These are phyloP conservation scores for Pseudopodoces humilis DNA, from an alignment of 2,113 vertebrate genomes.

Conservation along the genomic window DNA sequence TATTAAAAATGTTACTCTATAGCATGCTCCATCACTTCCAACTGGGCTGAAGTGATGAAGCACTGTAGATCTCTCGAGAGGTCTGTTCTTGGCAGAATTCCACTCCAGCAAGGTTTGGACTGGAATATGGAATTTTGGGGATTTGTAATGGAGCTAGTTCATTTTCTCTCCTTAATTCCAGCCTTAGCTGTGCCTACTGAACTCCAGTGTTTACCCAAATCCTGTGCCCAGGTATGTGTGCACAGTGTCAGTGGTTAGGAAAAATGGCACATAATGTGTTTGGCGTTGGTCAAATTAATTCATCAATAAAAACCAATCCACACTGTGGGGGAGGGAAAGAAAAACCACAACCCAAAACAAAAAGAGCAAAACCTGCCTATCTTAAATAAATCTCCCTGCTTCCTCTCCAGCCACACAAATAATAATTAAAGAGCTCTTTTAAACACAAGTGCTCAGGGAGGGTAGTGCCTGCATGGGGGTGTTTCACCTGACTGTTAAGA, in stretches of 20 bases:
- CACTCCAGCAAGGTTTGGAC: not conserved
- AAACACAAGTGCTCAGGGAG: not conserved
- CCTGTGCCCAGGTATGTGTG: not conserved
- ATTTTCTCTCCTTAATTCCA: not conserved
- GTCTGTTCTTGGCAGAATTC: not conserved
- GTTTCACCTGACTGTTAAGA: not conserved
- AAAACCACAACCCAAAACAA: not conserved
- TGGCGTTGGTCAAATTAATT: not conserved
- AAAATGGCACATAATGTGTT: not conserved
- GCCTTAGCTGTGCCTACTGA: not conserved
- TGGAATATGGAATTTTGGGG: not conserved
- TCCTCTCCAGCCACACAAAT: not conserved
- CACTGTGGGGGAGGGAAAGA: not conserved
- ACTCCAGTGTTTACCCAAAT: not conserved
- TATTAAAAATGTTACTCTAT: not conserved
- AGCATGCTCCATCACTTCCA: not conserved
- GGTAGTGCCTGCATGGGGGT: not conserved
- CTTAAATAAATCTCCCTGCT: not conserved
- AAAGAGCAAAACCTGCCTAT: not conserved
- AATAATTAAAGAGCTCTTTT: constrained; percentile 6
- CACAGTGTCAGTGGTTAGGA: not conserved
- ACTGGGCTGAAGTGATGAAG: not conserved
- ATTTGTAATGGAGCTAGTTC: not conserved
- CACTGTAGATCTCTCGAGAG: not conserved
- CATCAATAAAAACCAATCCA: not conserved